Conservation (phyloP, 2,888 invertebrate species). For the Cremastinae sp. region DNA sequence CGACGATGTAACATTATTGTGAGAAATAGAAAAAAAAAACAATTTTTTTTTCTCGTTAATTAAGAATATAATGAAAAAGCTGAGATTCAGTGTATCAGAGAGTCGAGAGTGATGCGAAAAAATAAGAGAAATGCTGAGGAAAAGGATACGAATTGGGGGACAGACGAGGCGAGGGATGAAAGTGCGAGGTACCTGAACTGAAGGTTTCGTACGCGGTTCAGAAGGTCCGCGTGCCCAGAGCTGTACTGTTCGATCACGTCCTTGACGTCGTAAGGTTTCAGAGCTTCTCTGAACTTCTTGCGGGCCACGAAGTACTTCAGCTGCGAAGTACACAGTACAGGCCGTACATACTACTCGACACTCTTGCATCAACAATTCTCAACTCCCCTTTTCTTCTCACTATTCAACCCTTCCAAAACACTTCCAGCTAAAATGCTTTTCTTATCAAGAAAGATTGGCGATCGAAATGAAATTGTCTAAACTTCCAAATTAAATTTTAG, state of each 20-base stretch:
- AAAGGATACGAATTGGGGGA: constrained; percentile 21
- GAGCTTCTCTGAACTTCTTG: constrained; percentile 94
- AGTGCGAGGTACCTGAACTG: constrained; percentile 86
- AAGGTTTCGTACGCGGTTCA: constrained; percentile 92
- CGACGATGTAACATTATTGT: too few relatives aligned
- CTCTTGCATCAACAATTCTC: constrained; percentile 27
- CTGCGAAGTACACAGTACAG: constrained; percentile 77
- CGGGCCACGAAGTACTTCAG: constrained; percentile 95
- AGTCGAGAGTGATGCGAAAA: constrained; percentile 11
- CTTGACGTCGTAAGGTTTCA: constrained; percentile 96
- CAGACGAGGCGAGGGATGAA: constrained; percentile 59
- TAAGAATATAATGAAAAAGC: too few relatives aligned
- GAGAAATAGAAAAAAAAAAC: too few relatives aligned
- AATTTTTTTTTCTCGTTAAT: constrained; percentile 6
- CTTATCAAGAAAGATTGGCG: not conserved
- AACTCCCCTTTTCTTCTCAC: constrained; percentile 7
- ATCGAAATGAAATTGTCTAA: not conserved
- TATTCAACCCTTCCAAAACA: not conserved
- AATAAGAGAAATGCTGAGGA: not conserved
- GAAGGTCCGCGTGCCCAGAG: constrained; percentile 92
- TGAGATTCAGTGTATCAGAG: too few relatives aligned
- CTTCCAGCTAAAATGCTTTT: not conserved
- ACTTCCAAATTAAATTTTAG: too few relatives aligned
- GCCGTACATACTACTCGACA: constrained; percentile 59
- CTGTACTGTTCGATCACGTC: constrained; percentile 97